Base-by-base conservation (phyloP, 2,113 vertebrate genomes). In the Ciconia stormi region DNA sequence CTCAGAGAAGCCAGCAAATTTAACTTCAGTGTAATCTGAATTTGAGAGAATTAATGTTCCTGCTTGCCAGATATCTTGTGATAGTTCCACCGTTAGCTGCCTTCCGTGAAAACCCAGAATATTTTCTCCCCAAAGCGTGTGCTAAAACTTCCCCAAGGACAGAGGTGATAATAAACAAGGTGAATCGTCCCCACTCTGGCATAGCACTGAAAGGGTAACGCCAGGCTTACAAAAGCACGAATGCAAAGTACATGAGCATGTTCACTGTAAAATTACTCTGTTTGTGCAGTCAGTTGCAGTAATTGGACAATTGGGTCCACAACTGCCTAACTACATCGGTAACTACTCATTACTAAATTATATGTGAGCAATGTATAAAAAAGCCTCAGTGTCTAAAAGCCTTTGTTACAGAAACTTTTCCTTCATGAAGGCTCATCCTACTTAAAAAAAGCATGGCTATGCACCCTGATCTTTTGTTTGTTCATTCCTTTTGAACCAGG, bases 291-390 rank as follows among this genome's bases (percentile, higher is more conserved):
- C 86, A 87, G 30, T 85, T 72, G 62, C 91, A 67, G 87, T 94
- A 93, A 97, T 91, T 94, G 94, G 94, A 89, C 95, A 97, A 96
- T 72, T 97, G 30, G 70, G 94, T 89, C 80, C 94, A 95, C 83
- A 82, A 95, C 86, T 92, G 94, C 81, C 83, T 93, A 36, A 84
- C 80, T 94, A 44, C 89, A 50, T 76, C 0, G 3, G 44, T 89
- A 94, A 95, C 91, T 94, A 70, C 77, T 95, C 94, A 95, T 96
- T 95, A 92, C 81, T 76, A 89, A 95, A 96, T 95, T 95, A 85
- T 79, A 96, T 78, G 81, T 94, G 83, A 95, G 93, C 65, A 69
- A 76, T 34, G 40, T 71, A 94, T 67, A 89, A 92, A 93, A 93
- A 93, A 95, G 34, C 38, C 13, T 38, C 40, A 87, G 69, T 49